Percentiles rank a stretch among this genome's conserved stretches.
Evolutionary conservation across 2,113 vertebrate genomes (phyloP).

Genomic region (Microcebus griseorufus): DNA sequence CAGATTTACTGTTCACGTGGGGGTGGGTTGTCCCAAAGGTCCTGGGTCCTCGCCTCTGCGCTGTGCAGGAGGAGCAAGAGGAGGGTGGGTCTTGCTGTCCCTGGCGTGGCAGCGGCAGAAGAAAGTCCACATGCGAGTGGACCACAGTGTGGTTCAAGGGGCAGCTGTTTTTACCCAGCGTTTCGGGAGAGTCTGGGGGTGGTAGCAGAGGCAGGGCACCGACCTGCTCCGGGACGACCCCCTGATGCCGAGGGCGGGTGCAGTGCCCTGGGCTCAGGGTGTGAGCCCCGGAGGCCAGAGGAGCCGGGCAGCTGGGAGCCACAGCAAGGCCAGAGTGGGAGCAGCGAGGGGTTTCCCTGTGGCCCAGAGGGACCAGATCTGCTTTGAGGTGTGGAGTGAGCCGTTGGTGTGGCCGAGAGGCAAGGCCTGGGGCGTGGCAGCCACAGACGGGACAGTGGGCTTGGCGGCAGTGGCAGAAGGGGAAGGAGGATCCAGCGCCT

Average conservation of each 20-base stretch:
- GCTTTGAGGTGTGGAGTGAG: not conserved
- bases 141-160: not conserved
- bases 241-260: too few relatives aligned
- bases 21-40: not conserved
- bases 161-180: not conserved
- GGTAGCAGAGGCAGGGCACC: not conserved
- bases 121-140: not conserved
- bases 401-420: too few relatives aligned
- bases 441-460: rapidly evolving
- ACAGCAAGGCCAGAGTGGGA: not conserved
- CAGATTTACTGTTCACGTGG: not conserved
- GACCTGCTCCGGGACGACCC: too few relatives aligned
- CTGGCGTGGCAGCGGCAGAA: not conserved
- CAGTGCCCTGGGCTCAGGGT: not conserved
- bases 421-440: not conserved
- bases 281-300: not conserved
- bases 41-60: not conserved
- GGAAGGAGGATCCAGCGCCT: not conserved
- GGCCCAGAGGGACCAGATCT: rapidly evolving
- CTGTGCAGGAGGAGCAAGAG: not conserved
- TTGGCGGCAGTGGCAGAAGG: rapidly evolving
- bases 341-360: too few relatives aligned
- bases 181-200: not conserved
- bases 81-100: not conserved
- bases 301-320: not conserved